phyloP scores from a whole-genome alignment of 2,797 vertebrate genomes.

The Tenualosa thibaudeaui region DNA sequence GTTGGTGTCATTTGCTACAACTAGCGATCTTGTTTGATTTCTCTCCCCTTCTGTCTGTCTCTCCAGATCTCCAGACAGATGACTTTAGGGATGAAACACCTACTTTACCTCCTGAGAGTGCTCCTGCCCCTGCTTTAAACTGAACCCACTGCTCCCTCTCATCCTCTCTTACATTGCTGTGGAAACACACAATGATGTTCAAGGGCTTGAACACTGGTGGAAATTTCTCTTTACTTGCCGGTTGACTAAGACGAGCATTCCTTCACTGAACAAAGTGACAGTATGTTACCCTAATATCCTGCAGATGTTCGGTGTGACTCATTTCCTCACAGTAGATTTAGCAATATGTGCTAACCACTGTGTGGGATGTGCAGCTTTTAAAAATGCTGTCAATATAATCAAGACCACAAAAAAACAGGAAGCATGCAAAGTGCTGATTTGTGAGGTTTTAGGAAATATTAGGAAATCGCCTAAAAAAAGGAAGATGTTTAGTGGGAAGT shows the following conservation, averaged over 20 bases:
- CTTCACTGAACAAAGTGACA: not conserved
- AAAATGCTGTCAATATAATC: not conserved
- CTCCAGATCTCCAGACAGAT: constrained; percentile 73
- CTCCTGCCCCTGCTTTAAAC: constrained; percentile 66
- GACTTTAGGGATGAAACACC: constrained; percentile 74
- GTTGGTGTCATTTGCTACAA: not conserved
- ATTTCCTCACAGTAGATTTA: not conserved
- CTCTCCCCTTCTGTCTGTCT: not conserved
- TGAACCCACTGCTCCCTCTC: constrained; percentile 44
- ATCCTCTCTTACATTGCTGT: not conserved
- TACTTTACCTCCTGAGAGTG: constrained; percentile 70
- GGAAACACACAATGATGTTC: not conserved
- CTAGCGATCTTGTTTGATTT: no score
- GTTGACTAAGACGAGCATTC: not conserved
- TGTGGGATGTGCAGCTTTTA: not conserved
- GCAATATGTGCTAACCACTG: not conserved
- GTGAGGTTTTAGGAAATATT: not conserved
- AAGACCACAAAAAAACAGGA: not conserved
- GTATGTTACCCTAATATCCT: no score
- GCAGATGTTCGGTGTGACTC: not conserved
- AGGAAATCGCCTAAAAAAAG: not conserved
- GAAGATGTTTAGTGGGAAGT: not conserved
- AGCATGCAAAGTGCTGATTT: not conserved
- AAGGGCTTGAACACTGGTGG: not conserved
- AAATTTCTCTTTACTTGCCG: not conserved